Percentiles rank a stretch among this genome's conserved stretches.
These are phyloP conservation scores for Cyprinodon variegatus DNA, from an alignment of 2,113 vertebrate species.

Conservation along the genomic window DNA sequence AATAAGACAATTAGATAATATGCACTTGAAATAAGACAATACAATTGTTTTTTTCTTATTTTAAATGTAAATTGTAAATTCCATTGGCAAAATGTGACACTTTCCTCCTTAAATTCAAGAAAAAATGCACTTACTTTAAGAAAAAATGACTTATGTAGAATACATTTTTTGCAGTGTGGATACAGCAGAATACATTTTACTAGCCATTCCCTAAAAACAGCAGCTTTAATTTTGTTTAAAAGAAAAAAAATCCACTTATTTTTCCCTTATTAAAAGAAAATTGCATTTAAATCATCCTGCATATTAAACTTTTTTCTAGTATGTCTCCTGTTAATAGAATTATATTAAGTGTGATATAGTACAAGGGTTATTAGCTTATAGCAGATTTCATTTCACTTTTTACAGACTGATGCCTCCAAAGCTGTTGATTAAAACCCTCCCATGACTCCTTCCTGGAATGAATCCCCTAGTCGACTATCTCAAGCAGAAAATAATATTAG, in stretches of 20 bases:
- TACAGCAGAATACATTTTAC: background rate
- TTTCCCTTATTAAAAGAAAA: conserved; percentile 9
- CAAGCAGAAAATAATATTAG: conserved; percentile 54
- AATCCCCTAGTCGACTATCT: conserved; percentile 39
- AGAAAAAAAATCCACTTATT: background rate
- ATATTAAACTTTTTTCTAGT: conserved; percentile 31
- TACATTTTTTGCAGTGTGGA: too few relatives aligned
- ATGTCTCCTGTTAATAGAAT: conserved; percentile 39
- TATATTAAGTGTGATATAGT: conserved; percentile 41
- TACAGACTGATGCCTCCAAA: conserved; percentile 53
- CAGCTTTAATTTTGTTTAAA: conserved; percentile 12
- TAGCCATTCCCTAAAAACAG: background rate
- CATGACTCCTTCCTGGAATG: conserved; percentile 35
- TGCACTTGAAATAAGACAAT: too few relatives aligned
- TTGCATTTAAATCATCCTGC: conserved; percentile 33
- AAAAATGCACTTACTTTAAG: too few relatives aligned
- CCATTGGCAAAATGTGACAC: too few relatives aligned
- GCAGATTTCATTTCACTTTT: conserved; percentile 49
- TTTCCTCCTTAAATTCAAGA: too few relatives aligned
- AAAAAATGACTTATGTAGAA: too few relatives aligned
- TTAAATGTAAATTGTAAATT: too few relatives aligned
- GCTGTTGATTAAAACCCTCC: conserved; percentile 62
- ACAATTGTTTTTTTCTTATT: too few relatives aligned
- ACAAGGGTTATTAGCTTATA: conserved; percentile 44
- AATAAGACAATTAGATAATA: too few relatives aligned